Conservation (phyloP, 2,888 invertebrate species). For the Liposcelis brunnea region DNA sequence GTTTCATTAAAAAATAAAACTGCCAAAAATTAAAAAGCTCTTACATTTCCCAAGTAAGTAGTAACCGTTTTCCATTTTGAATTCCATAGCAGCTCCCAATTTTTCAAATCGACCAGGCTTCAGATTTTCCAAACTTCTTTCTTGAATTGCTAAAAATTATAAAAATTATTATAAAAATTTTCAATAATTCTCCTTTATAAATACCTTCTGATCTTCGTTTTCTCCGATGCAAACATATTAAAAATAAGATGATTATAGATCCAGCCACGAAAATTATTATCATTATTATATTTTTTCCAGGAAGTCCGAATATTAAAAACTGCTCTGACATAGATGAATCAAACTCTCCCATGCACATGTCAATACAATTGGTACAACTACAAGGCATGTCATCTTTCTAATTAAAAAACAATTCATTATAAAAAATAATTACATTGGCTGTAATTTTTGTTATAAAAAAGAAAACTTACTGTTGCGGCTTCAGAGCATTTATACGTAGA, state of each 20-base stretch:
- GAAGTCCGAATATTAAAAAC: slow-evolving; percentile 51
- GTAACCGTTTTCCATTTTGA: slow-evolving; percentile 55
- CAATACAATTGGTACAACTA: slow-evolving; percentile 73
- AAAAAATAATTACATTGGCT: not conserved
- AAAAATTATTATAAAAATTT: slow-evolving; percentile 15
- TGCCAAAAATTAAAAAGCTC: too few relatives aligned
- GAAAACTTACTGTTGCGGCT: slow-evolving; percentile 39
- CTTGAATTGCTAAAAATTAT: slow-evolving; percentile 46
- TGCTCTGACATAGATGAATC: slow-evolving; percentile 46
- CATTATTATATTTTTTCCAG: slow-evolving; percentile 65
- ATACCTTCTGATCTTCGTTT: slow-evolving; percentile 29
- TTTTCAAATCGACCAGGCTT: slow-evolving; percentile 52
- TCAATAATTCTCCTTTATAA: too few relatives aligned
- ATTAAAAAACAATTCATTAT: slow-evolving; percentile 4
- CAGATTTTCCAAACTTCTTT: slow-evolving; percentile 34
- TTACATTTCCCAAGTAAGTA: slow-evolving; percentile 53
- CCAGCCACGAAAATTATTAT: slow-evolving; percentile 57
- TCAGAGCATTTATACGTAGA: slow-evolving; percentile 45
- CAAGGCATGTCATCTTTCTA: slow-evolving; percentile 49
- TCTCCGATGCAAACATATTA: slow-evolving; percentile 38
- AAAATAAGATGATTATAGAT: slow-evolving; percentile 48
- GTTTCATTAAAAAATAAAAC: slow-evolving; percentile 7
- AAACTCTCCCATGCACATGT: slow-evolving; percentile 60
- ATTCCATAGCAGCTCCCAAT: slow-evolving; percentile 60
- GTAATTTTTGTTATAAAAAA: not conserved